Conservation (phyloP, 2,797 vertebrate genomes). For the Diplodus sargus region DNA sequence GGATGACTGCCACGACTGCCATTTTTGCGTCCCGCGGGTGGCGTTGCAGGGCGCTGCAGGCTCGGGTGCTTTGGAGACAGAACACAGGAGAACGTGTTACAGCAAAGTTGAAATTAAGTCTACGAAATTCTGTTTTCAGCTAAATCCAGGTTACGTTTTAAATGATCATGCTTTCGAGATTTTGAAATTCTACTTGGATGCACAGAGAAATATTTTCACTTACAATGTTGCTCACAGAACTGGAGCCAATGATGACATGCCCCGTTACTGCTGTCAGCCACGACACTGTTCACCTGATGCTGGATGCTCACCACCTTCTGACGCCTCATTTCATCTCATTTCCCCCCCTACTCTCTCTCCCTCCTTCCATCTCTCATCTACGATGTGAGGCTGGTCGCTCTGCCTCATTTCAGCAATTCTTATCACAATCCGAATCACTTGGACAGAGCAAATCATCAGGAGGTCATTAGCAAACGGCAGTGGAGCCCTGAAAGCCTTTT, state of each 20-base stretch:
- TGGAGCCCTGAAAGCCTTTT: not conserved
- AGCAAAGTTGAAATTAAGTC: not conserved
- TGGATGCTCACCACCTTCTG: not conserved
- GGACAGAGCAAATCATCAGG: conserved; percentile 24
- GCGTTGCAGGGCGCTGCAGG: conserved; percentile 88
- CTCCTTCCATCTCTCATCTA: not conserved
- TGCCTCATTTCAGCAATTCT: conserved; percentile 24
- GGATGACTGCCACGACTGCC: conserved; percentile 96
- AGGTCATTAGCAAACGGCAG: conserved; percentile 41
- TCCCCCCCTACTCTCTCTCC: not conserved
- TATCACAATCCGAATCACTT: conserved; percentile 6
- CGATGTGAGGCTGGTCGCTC: conserved; percentile 14
- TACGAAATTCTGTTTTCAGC: not conserved
- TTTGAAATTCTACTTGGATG: not conserved
- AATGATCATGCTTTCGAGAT: too few species aligned
- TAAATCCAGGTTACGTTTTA: not conserved
- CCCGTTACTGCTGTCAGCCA: not conserved
- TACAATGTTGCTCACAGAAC: not conserved
- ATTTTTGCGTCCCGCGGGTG: conserved; percentile 92
- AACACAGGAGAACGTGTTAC: not conserved
- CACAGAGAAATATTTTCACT: not conserved
- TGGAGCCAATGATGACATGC: not conserved
- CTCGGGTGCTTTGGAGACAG: conserved; percentile 77
- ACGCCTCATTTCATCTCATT: not conserved
- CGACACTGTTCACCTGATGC: conserved; percentile 12